Base-by-base conservation (phyloP, 2,888 invertebrate species). In the Heliconius ethilla region DNA sequence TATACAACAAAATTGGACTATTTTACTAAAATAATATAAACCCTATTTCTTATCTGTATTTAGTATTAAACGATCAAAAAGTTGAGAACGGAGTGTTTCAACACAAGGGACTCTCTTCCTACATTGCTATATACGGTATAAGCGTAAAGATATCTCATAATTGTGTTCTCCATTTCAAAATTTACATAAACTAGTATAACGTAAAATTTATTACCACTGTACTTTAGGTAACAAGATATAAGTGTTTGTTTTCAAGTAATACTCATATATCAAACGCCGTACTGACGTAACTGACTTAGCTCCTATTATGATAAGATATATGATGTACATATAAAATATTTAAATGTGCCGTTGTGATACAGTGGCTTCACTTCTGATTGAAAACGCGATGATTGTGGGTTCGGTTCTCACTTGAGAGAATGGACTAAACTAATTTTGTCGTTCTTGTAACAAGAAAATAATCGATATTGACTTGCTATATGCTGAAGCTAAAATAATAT, bases 221-320 rank as follows among this genome's bases (percentile, higher is more conserved):
- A 72, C 25, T 25, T 51, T 73, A 22, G 33, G 59, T 40, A 73
- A 51, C 76, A 72, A 66, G 73, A 67, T 77, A 55, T 73, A 73
- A 77, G 62, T 77, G 74, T 77, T 77, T 77, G 67, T 77, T 77
- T 73, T 77, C 55, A 59, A 27, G 27, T 62, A n/a, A 69, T 9
- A 25, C 11, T 67, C 62, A 10, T 77, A 67, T 67, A 77, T 77
- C 74, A 77, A 62, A 74, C 6, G n/a, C 40, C 7, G 22, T 69
- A 69, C 66, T 67, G 66, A 25, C 69, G 15, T 69, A 15, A 40
- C 69, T 25, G 69, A 69, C 40, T 29, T 25, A 9, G 3, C 69
- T 27, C 13, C 22, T 69, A 69, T 69, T 67, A 67, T 67, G 66
- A 37, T 67, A n/a, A n/a, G 33, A 67, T n/a, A 67, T 59, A n/a